Conservation (phyloP, 2,113 vertebrate genomes). For the Corynorhinus townsendii region DNA sequence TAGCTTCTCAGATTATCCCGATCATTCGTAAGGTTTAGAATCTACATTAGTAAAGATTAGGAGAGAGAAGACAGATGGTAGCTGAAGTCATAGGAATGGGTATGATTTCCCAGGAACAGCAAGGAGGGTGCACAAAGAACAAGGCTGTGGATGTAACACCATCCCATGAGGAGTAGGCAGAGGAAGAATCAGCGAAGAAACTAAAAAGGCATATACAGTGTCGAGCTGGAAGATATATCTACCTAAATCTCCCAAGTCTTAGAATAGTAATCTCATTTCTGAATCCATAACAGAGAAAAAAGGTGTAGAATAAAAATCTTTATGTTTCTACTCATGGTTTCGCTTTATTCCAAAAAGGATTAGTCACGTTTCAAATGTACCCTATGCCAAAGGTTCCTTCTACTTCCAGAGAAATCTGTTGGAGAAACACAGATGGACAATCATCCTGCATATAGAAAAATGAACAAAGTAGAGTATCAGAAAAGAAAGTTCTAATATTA, state of each 20-base stretch:
- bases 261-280: slow-evolving; percentile 4
- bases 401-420: background rate
- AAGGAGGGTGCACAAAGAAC: background rate
- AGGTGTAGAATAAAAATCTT: background rate
- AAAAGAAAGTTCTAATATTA: slow-evolving; percentile 21
- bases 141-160: background rate
- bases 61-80: background rate
- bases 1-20: background rate
- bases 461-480: background rate
- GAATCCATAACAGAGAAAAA: background rate
- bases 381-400: background rate
- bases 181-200: background rate
- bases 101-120: background rate
- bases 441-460: background rate
- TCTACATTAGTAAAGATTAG: background rate
- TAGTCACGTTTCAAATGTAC: background rate
- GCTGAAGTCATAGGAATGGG: background rate
- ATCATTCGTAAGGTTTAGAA: background rate
- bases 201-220: background rate
- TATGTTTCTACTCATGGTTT: background rate
- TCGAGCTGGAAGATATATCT: background rate
- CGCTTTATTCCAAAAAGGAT: background rate
- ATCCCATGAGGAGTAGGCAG: background rate
- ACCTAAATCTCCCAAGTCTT: background rate
- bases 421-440: background rate